phyloP scores from a whole-genome alignment of 2,797 vertebrate genomes.

The Sardinella longiceps region DNA sequence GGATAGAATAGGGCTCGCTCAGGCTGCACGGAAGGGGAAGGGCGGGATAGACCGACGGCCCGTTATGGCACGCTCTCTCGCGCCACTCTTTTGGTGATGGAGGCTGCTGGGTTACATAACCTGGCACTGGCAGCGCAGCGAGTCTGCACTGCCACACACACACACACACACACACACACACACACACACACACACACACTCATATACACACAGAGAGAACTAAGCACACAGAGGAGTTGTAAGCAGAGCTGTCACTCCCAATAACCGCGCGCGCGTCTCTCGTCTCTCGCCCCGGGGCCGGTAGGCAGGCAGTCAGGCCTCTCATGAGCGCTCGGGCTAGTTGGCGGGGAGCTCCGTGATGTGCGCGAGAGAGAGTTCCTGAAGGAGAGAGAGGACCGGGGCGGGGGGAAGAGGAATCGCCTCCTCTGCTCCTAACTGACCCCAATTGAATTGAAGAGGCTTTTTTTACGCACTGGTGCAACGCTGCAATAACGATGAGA shows the following conservation, averaged over 20 bases:
- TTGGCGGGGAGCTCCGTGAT: neutral
- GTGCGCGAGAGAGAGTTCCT: neutral
- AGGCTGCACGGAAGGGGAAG: neutral
- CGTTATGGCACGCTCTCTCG: neutral
- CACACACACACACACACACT: slow-evolving; percentile 3
- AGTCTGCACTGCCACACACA: slow-evolving; percentile 38
- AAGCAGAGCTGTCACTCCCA: slow-evolving; percentile 58
- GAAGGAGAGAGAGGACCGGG: neutral
- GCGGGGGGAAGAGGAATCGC: neutral
- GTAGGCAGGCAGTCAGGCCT: slow-evolving; percentile 26
- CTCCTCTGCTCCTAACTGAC: neutral
- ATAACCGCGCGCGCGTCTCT: slow-evolving; percentile 52
- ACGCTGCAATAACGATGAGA: neutral
- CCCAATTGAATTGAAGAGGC: neutral
- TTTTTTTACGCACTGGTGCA: neutral
- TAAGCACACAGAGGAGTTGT: slow-evolving; percentile 42
- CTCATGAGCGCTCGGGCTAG: slow-evolving; percentile 13
- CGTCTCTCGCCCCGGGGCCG: slow-evolving; percentile 45
- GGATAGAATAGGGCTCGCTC: no score
- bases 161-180: neutral
- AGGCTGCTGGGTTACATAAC: slow-evolving; percentile 58
- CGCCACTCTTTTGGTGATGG: slow-evolving; percentile 39
- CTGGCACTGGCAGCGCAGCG: slow-evolving; percentile 37
- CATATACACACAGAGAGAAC: slow-evolving; percentile 24
- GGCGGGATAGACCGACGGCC: neutral